Evolutionary conservation across 2,113 vertebrate species (phyloP).

Genomic region (Tauraco erythrolophus): DNA sequence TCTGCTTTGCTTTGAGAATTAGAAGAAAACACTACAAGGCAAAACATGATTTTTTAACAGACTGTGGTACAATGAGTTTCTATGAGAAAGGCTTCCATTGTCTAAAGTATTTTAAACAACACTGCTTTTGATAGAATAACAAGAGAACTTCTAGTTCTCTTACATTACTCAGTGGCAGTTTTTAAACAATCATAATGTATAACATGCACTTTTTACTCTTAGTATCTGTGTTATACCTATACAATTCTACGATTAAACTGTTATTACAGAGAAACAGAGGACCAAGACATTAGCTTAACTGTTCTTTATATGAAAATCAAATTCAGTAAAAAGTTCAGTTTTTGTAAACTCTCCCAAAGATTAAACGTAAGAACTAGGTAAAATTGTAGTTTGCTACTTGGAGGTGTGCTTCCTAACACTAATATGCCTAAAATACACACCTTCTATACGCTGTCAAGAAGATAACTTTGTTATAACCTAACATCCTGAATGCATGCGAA

Average conservation of each 20-base stretch:
- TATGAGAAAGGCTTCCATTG: not conserved
- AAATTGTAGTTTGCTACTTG: not conserved
- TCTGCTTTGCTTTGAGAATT: constrained; percentile 25
- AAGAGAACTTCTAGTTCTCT: not conserved
- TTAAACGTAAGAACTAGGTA: not conserved
- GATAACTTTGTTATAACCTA: not conserved
- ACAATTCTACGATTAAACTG: not conserved
- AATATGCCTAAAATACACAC: not conserved
- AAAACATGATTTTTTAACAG: constrained; percentile 7
- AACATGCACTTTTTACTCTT: not conserved
- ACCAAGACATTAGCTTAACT: not conserved
- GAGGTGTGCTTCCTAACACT: not conserved
- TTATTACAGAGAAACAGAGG: not conserved
- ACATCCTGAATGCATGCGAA: not conserved
- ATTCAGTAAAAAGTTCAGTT: not conserved
- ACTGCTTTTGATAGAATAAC: not conserved
- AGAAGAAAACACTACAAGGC: constrained; percentile 16
- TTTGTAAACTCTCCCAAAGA: not conserved
- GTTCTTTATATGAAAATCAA: not conserved
- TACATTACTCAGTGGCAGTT: not conserved
- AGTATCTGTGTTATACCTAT: not conserved
- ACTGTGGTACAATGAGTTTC: not conserved
- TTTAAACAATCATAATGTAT: not conserved
- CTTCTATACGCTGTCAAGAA: not conserved
- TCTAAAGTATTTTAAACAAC: constrained; percentile 16